Evolutionary conservation across 2,113 vertebrate genomes (phyloP), one percentile per base, ranked within the genome.

Genomic region (Campylomormyrus tamandua): DNA sequence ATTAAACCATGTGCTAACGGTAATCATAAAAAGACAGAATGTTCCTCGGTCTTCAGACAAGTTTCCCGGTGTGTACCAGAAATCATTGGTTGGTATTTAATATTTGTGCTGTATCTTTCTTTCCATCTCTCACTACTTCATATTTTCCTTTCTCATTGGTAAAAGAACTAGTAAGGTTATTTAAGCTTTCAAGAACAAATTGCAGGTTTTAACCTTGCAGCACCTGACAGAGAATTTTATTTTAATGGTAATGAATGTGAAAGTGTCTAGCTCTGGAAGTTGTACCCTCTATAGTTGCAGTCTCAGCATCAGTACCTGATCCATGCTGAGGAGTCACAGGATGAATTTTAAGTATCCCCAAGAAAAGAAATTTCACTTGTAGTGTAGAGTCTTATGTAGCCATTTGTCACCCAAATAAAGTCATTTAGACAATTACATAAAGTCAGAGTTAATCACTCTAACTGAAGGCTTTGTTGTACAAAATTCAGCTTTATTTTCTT

Each of bases 261-360:
- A 45, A n/a, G 35, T 52, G n/a, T 53, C 15, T 10, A 15, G 50
- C 85, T 53, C 21, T 53, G n/a, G 17, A 27, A 35, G 85, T 53
- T 87, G 19, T 66, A 27, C 53, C 87, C 53, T 88, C 53, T n/a
- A 39, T 42, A 87, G 87, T 58, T 87, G 87, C 50, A 39, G n/a
- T 87, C 87, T 88, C 87, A 88, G 52, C 87, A 39, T 17, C 49
- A 66, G 39, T 31, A 42, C 52, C 39, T 45, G 52, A 45, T 58
- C 39, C 35, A n/a, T 62, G 19, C 56, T 45, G 31, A 24, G 15
- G 24, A 45, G 53, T 62, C 35, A 45, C 21, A 19, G 31, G 17
- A 53, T 87, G 87, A 66, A 88, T 58, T 58, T 88, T 45, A 39
- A 62, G 21, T 88, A 10, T 21, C 35, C 53, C 83, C 45, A 46